Evolutionary conservation across 2,888 invertebrate genomes (phyloP), one percentile per base, ranked within the genome.

Genomic region (Drosophila helvetica): DNA sequence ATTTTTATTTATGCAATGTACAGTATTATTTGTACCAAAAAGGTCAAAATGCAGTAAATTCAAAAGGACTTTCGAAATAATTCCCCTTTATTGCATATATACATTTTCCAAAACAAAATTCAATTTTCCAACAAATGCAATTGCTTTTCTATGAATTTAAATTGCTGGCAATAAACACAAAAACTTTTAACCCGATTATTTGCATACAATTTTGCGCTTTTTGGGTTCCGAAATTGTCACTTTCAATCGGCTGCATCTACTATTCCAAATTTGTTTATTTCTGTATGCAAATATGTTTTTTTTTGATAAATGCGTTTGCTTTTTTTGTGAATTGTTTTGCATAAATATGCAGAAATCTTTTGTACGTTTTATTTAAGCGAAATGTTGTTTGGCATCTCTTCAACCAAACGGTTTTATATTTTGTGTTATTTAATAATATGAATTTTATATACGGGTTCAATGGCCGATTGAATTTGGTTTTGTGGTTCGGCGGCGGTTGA

Each of bases 341-440:
- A 66, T 55, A 66, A 25, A 43, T 65, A 56, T 66, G 54, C 46
- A 61, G 47, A 38, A 19, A 27, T 10, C 19, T 19, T 30, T 47
- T 54, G 54, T 1, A 22, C 12, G 19, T 54, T 46, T 18, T 48
- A 25, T 57, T 68, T 22, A 7, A 10, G 1, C 17, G 42, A 22
- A 68, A 68, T 46, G 15, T 17, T 22, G 33, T 15, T n/a, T 27
- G 30, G 47, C 54, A 64, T 18, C 22, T 12, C 19, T 30, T 30
- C 8, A 10, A 30, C 12, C 27, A 68, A 30, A 47, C 45, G 10
- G 17, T n/a, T 48, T 65, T 52, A 42, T 52, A 69, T 52, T 68
- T 52, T 30, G 42, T 64, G 33, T 45, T 51, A 25, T 69, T 47
- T 51, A 69, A 59, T 60, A 60, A 60, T 53, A 52, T 48, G 30